Conservation (phyloP, 2,113 vertebrate species). For the Melanotaenia duboulayi region DNA sequence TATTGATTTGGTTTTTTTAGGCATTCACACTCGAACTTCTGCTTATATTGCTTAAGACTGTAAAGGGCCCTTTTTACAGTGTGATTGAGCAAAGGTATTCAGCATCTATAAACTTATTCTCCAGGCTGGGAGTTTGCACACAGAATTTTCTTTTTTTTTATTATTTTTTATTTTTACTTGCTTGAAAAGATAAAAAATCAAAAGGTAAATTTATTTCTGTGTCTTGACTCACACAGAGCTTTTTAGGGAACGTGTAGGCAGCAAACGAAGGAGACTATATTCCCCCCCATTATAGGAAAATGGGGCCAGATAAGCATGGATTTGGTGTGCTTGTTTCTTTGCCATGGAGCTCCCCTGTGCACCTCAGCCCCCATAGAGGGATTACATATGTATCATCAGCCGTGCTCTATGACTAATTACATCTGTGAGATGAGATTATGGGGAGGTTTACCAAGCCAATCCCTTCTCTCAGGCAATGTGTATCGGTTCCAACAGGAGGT, state of each 20-base stretch:
- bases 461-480: constrained; percentile 79
- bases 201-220: constrained; percentile 59
- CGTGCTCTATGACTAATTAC: constrained; percentile 84
- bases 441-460: constrained; percentile 79
- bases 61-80: constrained; percentile 48
- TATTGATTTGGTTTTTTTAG: constrained; percentile 70
- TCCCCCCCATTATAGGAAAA: constrained; percentile 50
- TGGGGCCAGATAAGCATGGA: constrained; percentile 69
- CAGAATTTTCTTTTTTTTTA: constrained; percentile 15
- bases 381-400: constrained; percentile 84
- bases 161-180: background rate
- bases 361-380: constrained; percentile 77
- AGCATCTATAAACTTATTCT: constrained; percentile 38
- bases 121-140: constrained; percentile 17
- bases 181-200: constrained; percentile 48
- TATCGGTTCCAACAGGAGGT: constrained; percentile 73
- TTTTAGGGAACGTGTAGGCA: constrained; percentile 71
- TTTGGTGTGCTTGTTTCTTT: constrained; percentile 72
- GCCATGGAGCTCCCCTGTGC: constrained; percentile 66
- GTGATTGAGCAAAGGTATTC: constrained; percentile 47
- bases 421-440: constrained; percentile 85
- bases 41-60: constrained; percentile 62
- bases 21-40: constrained; percentile 66
- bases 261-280: constrained; percentile 38
- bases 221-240: constrained; percentile 65